Base-by-base conservation (phyloP, 2,113 vertebrate genomes). In the Planiliza haematocheilus region DNA sequence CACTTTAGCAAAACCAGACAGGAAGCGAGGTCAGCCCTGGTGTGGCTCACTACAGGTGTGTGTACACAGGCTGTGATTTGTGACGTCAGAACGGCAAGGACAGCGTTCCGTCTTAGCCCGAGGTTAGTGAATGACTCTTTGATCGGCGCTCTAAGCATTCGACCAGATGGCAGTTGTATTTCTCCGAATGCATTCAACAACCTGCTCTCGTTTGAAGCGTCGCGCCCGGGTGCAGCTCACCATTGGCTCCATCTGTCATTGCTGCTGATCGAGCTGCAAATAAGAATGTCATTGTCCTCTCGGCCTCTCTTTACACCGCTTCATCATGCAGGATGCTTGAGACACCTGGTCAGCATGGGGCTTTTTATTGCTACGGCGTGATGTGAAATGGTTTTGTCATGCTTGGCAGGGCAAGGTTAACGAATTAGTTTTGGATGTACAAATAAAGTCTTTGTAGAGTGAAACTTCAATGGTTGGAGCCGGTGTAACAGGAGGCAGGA, bases 91-190 rank as follows among this genome's bases (percentile, higher is more conserved):
- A 42, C 10, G 18, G 43, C 14, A 42, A 46, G 5, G 20, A 34
- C 4, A 11, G 10, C 48, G 2, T 62, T 34, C 50, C 39, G 17
- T 77, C 71, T 81, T 48, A 39, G 53, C 48, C 51, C 3, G 21
- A 52, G 41, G 41, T 56, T 56, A 16, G 46, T 62, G 39, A 79
- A 74, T 62, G 53, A 59, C 50, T 41, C 56, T 63, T 30, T 30
- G 42, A 66, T 66, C 60, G n/a, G 72, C 50, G 21, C 42, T 64
- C 48, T 48, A 74, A 79, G 72, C 34, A 67, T 70, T 67, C 56
- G 49, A 72, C 45, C 74, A 84, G 85, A 86, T 84, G 79, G 77
- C 68, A 20, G 45, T 56, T 68, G 60, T 68, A 34, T 57, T 36
- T 62, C 39, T 67, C 59, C 64, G 21, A 77, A 55, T 80, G 24